Conservation (phyloP, 2,797 vertebrate species). For the Sarcoramphus papa region DNA sequence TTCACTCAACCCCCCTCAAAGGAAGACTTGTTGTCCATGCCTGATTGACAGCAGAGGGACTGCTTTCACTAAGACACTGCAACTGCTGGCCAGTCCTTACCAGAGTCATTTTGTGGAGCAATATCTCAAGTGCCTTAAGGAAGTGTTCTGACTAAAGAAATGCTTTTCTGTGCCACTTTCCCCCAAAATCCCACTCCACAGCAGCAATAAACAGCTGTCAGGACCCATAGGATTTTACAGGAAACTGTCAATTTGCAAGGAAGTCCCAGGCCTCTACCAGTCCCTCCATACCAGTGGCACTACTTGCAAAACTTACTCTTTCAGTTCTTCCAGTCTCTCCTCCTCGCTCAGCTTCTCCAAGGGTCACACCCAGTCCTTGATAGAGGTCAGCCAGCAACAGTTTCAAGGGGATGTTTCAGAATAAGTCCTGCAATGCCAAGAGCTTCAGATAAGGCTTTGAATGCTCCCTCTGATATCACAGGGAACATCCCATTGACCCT, state of each 20-base stretch:
- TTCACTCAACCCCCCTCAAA: background rate
- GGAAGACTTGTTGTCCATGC: background rate
- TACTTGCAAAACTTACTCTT: slow-evolving; percentile 68
- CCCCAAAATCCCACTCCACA: background rate
- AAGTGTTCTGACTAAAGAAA: background rate
- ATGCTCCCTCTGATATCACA: background rate
- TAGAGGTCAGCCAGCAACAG: slow-evolving; percentile 80
- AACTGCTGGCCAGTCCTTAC: background rate
- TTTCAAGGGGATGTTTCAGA: slow-evolving; percentile 82
- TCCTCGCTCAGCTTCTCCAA: slow-evolving; percentile 66
- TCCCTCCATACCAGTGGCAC: background rate
- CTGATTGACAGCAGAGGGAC: background rate
- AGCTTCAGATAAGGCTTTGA: background rate
- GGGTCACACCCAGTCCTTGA: slow-evolving; percentile 77
- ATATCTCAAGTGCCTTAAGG: background rate
- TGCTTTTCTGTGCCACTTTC: background rate
- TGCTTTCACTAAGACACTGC: background rate
- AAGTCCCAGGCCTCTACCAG: background rate
- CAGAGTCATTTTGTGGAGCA: too few species aligned
- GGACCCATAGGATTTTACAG: background rate
- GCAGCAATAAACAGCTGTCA: background rate
- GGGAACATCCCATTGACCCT: background rate
- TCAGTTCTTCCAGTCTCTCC: slow-evolving; percentile 73
- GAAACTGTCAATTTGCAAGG: background rate
- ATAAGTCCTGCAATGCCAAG: slow-evolving; percentile 76